These are phyloP conservation scores for Microctenopoma stevenorrisi DNA, from an alignment of 2,797 vertebrate species.

Conservation along the genomic window DNA sequence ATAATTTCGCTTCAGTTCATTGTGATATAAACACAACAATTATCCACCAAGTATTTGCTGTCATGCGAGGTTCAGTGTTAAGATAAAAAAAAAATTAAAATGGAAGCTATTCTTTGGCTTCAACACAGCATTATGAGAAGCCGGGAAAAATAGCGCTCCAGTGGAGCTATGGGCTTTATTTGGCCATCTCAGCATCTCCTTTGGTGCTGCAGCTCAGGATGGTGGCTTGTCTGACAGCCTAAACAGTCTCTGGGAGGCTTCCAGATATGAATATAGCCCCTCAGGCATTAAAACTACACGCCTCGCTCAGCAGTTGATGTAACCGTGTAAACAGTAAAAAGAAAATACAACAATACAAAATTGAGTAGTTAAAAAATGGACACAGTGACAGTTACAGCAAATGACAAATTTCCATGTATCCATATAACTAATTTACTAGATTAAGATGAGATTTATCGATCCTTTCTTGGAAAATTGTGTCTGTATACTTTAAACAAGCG, in stretches of 20 bases:
- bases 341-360: not conserved
- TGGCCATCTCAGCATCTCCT: constrained; percentile 62
- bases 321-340: not conserved
- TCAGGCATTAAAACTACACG: constrained; percentile 40
- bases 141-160: constrained; percentile 48
- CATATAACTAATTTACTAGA: not conserved
- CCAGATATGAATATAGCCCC: constrained; percentile 26
- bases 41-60: too few species aligned
- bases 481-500: too few species aligned
- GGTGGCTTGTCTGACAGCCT: constrained; percentile 50
- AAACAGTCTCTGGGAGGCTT: constrained; percentile 50
- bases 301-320: constrained; percentile 7
- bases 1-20: not conserved
- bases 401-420: not conserved
- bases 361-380: not conserved
- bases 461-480: not conserved
- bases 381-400: not conserved
- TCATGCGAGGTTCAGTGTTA: too few species aligned
- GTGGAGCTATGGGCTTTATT: constrained; percentile 68
- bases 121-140: constrained; percentile 35
- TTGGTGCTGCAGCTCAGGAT: constrained; percentile 52
- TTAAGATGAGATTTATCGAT: not conserved
- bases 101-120: constrained; percentile 22
- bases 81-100: constrained; percentile 16
- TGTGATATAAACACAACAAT: not conserved